Conservation (phyloP, 1,140 invertebrate genomes). For the Chrysoperla carnea region DNA sequence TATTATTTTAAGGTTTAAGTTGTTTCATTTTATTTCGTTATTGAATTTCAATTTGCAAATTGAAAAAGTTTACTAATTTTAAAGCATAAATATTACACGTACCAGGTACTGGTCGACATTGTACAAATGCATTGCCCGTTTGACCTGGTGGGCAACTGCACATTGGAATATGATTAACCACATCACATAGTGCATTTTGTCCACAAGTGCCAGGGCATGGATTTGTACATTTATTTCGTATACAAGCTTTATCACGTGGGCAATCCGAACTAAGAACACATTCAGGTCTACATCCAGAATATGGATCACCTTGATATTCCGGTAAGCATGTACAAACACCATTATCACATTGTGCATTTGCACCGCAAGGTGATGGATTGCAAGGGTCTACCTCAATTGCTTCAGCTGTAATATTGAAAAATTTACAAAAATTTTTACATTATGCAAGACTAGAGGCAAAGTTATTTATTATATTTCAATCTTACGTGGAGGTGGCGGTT, state of each 20-base stretch:
- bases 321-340: slow-evolving; percentile 39
- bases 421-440: slow-evolving; percentile 3
- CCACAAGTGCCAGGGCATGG: slow-evolving; percentile 50
- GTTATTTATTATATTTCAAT: not conserved
- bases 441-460: not conserved
- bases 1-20: not conserved
- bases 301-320: slow-evolving; percentile 50
- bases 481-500: slow-evolving; percentile 22
- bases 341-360: slow-evolving; percentile 36
- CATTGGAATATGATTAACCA: slow-evolving; percentile 47
- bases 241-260: slow-evolving; percentile 41
- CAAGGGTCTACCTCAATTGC: slow-evolving; percentile 28
- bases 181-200: slow-evolving; percentile 41
- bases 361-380: slow-evolving; percentile 45
- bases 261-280: slow-evolving; percentile 49
- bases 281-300: slow-evolving; percentile 43
- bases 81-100: slow-evolving; percentile 13
- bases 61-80: not conserved
- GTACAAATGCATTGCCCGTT: slow-evolving; percentile 40
- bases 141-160: slow-evolving; percentile 42
- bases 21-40: too few relatives aligned
- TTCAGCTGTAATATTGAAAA: slow-evolving; percentile 12
- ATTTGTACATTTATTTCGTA: slow-evolving; percentile 45
- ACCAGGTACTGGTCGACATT: slow-evolving; percentile 33
- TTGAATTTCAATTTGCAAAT: not conserved